Evolutionary conservation across 2,113 vertebrate genomes (phyloP).

Genomic region (Micronycteris hirsuta): DNA sequence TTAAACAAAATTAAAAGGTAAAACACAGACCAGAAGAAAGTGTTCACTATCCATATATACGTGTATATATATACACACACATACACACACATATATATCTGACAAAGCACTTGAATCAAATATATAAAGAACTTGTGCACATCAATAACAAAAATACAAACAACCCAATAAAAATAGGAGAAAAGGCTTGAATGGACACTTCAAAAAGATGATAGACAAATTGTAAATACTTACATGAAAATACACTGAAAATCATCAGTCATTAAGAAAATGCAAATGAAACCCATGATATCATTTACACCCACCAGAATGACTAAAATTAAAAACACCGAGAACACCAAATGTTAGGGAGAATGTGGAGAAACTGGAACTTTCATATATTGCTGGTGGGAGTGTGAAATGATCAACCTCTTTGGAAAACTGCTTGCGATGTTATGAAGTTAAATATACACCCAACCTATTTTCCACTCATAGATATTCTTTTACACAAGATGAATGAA

Average conservation of each 20-base stretch:
- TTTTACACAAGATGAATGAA: not conserved
- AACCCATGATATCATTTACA: constrained; percentile 1
- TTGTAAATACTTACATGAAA: not conserved
- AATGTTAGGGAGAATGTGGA: not conserved
- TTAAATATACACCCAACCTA: not conserved
- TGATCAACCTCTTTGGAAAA: constrained; percentile 1
- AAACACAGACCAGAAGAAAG: not conserved
- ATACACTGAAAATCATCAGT: not conserved
- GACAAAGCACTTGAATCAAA: not conserved
- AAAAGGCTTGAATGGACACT: not conserved
- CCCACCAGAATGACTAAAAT: constrained; percentile 1
- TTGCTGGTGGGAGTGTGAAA: not conserved
- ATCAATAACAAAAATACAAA: not conserved
- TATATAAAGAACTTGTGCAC: not conserved
- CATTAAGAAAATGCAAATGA: constrained; percentile 42
- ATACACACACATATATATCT: fast-evolving
- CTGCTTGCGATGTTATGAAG: not conserved
- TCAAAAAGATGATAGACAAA: not conserved
- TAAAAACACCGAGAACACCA: not conserved
- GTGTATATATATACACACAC: fast-evolving
- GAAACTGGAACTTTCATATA: not conserved
- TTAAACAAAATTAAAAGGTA: not conserved
- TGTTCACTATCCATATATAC: not conserved
- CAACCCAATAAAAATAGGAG: not conserved
- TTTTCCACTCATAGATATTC: not conserved